Base-by-base conservation (phyloP, 2,113 vertebrate genomes). In the Illadopsis cleaveri region DNA sequence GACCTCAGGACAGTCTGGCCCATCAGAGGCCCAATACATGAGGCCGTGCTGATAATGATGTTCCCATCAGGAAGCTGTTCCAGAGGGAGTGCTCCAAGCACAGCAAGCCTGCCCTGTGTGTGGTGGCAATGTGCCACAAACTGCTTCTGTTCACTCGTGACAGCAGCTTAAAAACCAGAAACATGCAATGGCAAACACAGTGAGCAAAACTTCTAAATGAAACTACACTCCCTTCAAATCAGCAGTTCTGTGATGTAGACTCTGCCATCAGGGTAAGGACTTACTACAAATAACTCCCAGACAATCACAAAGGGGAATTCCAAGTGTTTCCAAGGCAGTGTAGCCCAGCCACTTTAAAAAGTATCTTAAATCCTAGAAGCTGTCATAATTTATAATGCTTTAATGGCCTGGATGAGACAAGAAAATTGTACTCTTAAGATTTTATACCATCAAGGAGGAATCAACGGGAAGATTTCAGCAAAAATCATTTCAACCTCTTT, bases 241-340 rank as follows among this genome's bases (percentile, higher is more conserved):
- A 24, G 47, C 78, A 75, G 27, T 8, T 90, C 82, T 35, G 82
- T 21, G 85, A 61, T 54, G 82, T 1, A 94, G 75, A 11, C 56
- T 65, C 82, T 81, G 71, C 51, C 33, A 73, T 51, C 62, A 33
- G 42, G 81, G 16, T 54, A 50, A 81, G 76, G 35, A 81, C 44
- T 86, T 92, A 7, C 85, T 93, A 88, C 88, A 94, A 96, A 97
- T 97, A 96, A 93, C 92, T 64, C 60, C 17, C 51, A 56, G 21
- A 37, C 33, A 92, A 83, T 89, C 86, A 90, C 56, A 76, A 79
- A 81, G 93, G 79, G 90, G 90, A 97, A 90, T 92, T 94, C 89
- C 91, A 78, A 97, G 60, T 30, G 82, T 62, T 93, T 88, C 60
- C 66, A 81, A 73, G 71, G 68, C 27, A 3, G 54, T 38, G 58